phyloP scores from a whole-genome alignment of 2,113 vertebrate genomes.

The Eublepharis macularius region DNA sequence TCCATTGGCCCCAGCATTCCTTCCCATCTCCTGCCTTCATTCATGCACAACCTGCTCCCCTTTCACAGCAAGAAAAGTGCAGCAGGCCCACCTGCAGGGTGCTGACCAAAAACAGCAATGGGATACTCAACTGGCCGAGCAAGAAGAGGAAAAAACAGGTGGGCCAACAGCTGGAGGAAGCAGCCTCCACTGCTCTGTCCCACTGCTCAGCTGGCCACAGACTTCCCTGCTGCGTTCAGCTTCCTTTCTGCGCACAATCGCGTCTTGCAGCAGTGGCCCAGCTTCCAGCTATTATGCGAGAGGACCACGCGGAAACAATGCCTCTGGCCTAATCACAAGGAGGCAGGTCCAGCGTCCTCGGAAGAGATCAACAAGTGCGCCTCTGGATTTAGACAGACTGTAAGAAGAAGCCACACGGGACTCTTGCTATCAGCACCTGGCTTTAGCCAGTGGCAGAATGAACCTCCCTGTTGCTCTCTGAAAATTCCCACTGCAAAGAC shows the following conservation, averaged over 20 bases:
- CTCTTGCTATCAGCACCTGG: background rate
- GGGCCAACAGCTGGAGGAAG: background rate
- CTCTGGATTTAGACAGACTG: background rate
- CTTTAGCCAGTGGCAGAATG: no score
- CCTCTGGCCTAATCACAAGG: background rate
- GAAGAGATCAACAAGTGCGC: background rate
- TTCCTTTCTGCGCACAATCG: background rate
- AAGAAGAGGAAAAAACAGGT: background rate
- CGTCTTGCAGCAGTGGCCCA: background rate
- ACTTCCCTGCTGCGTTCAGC: background rate
- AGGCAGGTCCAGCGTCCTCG: background rate
- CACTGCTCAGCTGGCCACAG: background rate
- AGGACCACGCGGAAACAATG: background rate
- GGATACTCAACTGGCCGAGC: background rate
- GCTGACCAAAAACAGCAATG: background rate
- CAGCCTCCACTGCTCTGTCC: background rate
- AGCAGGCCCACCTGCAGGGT: no score
- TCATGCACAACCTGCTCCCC: no score
- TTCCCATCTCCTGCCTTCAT: no score
- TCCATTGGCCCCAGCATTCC: no score
- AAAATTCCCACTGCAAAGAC: background rate
- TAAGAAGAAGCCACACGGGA: background rate
- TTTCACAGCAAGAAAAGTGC: no score
- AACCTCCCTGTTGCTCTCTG: background rate
- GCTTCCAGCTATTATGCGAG: constrained; percentile 14